These are phyloP conservation scores for Thysanoteuthis rhombus DNA, from an alignment of 2,888 invertebrate genomes.

Conservation along the genomic window DNA sequence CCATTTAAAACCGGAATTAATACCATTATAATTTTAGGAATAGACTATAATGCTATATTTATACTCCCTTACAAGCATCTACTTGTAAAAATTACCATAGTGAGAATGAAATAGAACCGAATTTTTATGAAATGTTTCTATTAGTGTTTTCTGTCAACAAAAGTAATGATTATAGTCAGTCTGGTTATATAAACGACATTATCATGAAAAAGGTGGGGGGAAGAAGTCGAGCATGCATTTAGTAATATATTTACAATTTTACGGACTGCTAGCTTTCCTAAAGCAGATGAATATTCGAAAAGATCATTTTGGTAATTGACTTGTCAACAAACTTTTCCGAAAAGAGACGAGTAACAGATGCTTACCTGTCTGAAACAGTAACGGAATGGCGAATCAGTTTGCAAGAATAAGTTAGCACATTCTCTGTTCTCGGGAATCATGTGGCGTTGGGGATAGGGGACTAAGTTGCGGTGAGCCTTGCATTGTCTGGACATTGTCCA, in stretches of 20 bases:
- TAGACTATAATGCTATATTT: not conserved
- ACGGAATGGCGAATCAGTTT: constrained; percentile 72
- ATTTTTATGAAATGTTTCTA: too few relatives aligned
- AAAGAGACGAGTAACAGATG: not conserved
- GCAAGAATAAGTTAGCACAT: constrained; percentile 79
- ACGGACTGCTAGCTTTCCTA: not conserved
- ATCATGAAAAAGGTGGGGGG: not conserved
- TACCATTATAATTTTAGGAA: not conserved
- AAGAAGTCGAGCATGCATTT: not conserved
- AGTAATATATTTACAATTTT: not conserved
- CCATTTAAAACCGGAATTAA: not conserved
- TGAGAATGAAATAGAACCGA: not conserved
- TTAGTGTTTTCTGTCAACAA: too few relatives aligned
- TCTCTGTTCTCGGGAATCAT: constrained; percentile 46
- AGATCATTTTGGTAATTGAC: not conserved
- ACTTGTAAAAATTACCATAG: not conserved
- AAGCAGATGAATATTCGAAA: too few relatives aligned
- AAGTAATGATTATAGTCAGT: too few relatives aligned
- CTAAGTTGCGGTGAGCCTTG: constrained; percentile 44
- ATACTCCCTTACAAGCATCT: not conserved
- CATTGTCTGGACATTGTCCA: constrained; percentile 71
- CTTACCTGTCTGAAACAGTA: constrained; percentile 72
- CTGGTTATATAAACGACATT: constrained; percentile 26
- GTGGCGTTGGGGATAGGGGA: constrained; percentile 36
- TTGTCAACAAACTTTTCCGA: not conserved